These are phyloP conservation scores for Pyrocoelia pectoralis DNA, from an alignment of 2,888 invertebrate species.

Conservation along the genomic window DNA sequence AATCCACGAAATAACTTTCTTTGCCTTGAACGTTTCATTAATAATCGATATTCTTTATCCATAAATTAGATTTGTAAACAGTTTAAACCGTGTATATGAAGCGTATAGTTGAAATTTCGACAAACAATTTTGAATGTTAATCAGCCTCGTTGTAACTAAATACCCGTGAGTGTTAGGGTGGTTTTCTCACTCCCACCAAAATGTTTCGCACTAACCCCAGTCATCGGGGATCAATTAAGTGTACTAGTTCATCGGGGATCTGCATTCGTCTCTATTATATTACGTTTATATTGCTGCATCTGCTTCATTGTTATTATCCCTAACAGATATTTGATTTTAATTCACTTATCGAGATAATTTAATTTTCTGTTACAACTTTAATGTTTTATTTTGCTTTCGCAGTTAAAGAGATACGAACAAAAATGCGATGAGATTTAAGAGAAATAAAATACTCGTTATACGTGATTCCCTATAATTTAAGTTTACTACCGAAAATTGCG, in stretches of 20 bases:
- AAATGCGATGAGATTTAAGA: conserved; percentile 10
- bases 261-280: conserved; percentile 38
- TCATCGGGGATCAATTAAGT: conserved; percentile 59
- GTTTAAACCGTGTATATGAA: not conserved
- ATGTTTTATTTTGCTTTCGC: not conserved
- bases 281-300: conserved; percentile 39
- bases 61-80: not conserved
- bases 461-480: conserved; percentile 17
- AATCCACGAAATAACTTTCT: conserved; percentile 36
- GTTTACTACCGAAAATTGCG: conserved; percentile 30
- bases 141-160: conserved; percentile 51
- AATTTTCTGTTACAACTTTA: conserved; percentile 11
- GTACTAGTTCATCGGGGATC: conserved; percentile 37
- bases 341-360: conserved; percentile 31
- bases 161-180: conserved; percentile 53
- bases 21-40: conserved; percentile 6
- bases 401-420: conserved; percentile 6
- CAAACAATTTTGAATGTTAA: conserved; percentile 26
- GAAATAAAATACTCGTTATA: not conserved
- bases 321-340: conserved; percentile 35
- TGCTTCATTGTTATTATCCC: conserved; percentile 39
- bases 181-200: conserved; percentile 43
- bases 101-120: conserved; percentile 1
- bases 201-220: conserved; percentile 54
- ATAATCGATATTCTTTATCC: not conserved